phyloP scores from a whole-genome alignment of 1,140 invertebrate genomes.

The Hestina assimilis region DNA sequence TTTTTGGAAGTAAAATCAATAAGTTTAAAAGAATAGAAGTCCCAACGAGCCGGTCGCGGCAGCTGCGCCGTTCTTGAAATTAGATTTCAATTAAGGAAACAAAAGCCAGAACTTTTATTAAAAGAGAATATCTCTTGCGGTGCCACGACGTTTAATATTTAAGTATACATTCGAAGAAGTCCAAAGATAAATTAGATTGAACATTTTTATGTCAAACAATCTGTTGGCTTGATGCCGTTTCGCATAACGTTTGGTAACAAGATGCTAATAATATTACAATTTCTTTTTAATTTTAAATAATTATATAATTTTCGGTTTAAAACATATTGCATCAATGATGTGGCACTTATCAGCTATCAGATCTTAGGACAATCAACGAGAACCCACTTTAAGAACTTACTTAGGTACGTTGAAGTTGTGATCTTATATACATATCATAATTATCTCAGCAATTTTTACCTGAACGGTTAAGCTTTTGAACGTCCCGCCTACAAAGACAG shows the following conservation, averaged over 20 bases:
- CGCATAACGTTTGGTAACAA: background rate
- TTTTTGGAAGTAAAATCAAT: constrained; percentile 18
- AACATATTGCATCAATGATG: no score
- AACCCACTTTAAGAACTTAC: no score
- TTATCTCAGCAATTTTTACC: no score
- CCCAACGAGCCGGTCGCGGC: constrained; percentile 37
- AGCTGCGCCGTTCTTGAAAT: constrained; percentile 69
- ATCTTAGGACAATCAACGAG: no score
- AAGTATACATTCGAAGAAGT: constrained; percentile 43
- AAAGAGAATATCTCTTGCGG: constrained; percentile 55
- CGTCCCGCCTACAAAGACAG: no score
- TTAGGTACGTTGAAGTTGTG: no score
- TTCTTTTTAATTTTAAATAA: background rate
- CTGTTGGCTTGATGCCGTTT: constrained; percentile 2
- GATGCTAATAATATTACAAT: background rate
- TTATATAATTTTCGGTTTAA: no score
- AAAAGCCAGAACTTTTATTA: constrained; percentile 69
- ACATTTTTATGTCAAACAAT: constrained; percentile 30
- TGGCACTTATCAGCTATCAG: no score
- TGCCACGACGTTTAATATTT: constrained; percentile 51
- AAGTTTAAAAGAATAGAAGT: constrained; percentile 36
- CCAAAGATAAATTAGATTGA: constrained; percentile 38
- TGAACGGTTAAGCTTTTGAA: no score
- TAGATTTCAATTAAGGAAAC: constrained; percentile 73
- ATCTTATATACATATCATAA: no score